A percentile compares a stretch with the other conserved stretches of the same genome.
phyloP scores from a whole-genome alignment of 2,113 vertebrate genomes.

The Eublepharis macularius region DNA sequence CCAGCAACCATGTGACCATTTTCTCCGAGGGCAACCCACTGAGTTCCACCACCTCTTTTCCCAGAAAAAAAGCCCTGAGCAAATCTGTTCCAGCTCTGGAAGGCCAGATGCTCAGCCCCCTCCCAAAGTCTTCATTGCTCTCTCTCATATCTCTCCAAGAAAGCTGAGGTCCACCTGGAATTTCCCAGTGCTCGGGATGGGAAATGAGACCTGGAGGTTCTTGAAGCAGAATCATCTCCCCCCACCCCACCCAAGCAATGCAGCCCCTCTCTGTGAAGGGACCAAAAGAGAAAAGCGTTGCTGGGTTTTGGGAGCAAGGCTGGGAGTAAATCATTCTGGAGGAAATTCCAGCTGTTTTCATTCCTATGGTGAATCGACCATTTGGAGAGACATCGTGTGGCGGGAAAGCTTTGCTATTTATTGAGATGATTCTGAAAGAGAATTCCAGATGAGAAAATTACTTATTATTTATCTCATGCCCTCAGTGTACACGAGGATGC shows the following conservation, averaged over 20 bases:
- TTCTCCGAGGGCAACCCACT: too few species aligned
- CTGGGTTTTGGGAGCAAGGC: slow-evolving; percentile 48
- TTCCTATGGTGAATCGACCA: slow-evolving; percentile 45
- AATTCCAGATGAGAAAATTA: slow-evolving; percentile 43
- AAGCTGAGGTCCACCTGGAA: not conserved
- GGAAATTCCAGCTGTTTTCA: slow-evolving; percentile 55
- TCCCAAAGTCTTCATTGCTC: not conserved
- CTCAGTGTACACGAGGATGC: not conserved
- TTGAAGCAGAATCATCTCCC: too few species aligned
- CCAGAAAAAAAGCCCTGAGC: too few species aligned
- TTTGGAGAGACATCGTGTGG: slow-evolving; percentile 65
- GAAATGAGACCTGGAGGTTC: too few species aligned
- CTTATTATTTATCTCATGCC: slow-evolving; percentile 32
- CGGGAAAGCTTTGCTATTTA: slow-evolving; percentile 66
- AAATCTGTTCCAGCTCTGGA: not conserved
- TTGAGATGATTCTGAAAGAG: slow-evolving; percentile 41
- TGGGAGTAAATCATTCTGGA: slow-evolving; percentile 63
- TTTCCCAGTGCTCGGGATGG: not conserved
- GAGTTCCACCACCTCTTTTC: too few species aligned
- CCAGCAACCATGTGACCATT: too few species aligned
- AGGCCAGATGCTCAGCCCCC: too few species aligned
- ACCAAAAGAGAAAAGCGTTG: not conserved
- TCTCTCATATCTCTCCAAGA: too few species aligned
- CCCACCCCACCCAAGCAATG: not conserved
- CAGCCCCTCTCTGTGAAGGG: slow-evolving; percentile 8